phyloP scores from a whole-genome alignment of 2,113 vertebrate species.

The Gallinago jamesoni region DNA sequence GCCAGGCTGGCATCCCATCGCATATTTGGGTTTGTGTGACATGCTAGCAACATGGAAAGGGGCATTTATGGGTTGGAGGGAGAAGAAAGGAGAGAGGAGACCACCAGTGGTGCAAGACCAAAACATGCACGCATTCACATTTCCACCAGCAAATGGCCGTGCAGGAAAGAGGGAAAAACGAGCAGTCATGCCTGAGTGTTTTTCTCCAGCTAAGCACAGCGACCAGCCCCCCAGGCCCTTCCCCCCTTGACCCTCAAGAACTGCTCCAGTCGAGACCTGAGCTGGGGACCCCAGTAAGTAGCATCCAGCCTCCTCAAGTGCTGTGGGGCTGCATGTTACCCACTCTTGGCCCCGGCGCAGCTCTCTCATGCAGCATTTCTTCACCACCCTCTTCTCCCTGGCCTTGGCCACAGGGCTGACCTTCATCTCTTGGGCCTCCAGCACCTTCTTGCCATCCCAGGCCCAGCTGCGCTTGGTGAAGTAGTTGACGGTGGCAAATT shows the following conservation, averaged over 20 bases:
- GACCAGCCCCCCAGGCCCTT: not conserved
- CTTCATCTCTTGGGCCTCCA: conserved; percentile 91
- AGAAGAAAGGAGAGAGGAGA: not conserved
- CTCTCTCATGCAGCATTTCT: conserved; percentile 61
- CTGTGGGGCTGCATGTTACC: conserved; percentile 60
- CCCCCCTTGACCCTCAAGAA: conserved; percentile 53
- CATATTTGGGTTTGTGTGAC: not conserved
- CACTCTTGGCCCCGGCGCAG: conserved; percentile 67
- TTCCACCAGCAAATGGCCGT: accelerated
- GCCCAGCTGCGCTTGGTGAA: conserved; percentile 99
- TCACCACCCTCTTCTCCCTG: not conserved
- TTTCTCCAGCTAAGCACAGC: not conserved
- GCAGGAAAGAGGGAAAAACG: not conserved
- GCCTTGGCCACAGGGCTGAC: conserved; percentile 76
- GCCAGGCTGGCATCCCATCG: not conserved
- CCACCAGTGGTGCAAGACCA: accelerated
- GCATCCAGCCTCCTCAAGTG: conserved; percentile 59
- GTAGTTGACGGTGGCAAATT: conserved; percentile 99
- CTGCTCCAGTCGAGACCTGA: conserved; percentile 50
- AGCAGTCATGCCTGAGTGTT: not conserved
- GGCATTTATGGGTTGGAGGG: not conserved
- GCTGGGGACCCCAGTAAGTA: conserved; percentile 73
- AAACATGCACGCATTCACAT: accelerated
- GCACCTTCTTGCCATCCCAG: conserved; percentile 95
- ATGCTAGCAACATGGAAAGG: not conserved